phyloP scores from a whole-genome alignment of 2,113 vertebrate species.

The Alethe diademata region DNA sequence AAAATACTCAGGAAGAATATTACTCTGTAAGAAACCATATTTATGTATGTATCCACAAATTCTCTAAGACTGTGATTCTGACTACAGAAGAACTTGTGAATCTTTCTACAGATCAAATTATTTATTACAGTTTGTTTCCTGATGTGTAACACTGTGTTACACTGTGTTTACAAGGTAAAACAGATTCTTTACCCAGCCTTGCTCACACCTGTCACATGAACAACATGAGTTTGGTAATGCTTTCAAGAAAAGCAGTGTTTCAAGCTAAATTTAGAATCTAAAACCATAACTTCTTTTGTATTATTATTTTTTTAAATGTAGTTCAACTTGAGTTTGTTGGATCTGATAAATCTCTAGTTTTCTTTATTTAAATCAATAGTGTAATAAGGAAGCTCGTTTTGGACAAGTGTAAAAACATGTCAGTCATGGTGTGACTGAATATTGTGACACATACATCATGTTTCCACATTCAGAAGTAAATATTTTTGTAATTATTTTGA shows the following conservation, averaged over 20 bases:
- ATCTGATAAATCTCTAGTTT: not conserved
- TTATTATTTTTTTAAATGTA: not conserved
- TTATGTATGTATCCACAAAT: not conserved
- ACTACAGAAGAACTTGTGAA: not conserved
- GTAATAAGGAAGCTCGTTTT: not conserved
- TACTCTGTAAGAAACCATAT: not conserved
- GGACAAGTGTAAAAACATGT: not conserved
- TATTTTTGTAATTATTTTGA: not conserved
- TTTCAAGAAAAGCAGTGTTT: not conserved
- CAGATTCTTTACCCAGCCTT: not conserved
- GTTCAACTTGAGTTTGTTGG: not conserved
- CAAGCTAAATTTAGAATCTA: not conserved
- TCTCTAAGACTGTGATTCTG: not conserved
- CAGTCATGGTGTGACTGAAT: not conserved
- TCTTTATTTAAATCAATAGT: not conserved
- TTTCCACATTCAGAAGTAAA: not conserved
- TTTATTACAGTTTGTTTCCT: not conserved
- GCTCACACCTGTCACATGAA: not conserved
- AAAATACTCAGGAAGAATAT: not conserved
- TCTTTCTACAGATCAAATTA: not conserved
- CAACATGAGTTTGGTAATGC: not conserved
- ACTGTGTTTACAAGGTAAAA: not conserved
- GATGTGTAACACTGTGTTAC: not conserved
- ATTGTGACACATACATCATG: not conserved
- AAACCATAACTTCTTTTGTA: not conserved